Evolutionary conservation across 2,113 vertebrate genomes (phyloP).

Genomic region (Chrysemys picta): DNA sequence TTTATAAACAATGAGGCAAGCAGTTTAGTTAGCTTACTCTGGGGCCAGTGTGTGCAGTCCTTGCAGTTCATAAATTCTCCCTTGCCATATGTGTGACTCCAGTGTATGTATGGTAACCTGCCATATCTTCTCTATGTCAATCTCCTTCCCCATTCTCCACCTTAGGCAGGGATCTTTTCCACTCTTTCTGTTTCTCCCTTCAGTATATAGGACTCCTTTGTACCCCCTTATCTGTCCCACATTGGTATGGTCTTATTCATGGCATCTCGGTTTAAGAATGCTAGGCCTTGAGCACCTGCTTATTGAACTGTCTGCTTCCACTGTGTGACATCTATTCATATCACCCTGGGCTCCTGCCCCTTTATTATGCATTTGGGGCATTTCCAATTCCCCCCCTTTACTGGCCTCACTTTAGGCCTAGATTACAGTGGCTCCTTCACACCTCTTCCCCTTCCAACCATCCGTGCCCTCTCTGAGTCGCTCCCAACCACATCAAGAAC

Average conservation of each 20-base stretch:
- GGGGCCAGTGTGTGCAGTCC: accelerated
- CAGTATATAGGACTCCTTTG: not conserved
- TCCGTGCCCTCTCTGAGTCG: not conserved
- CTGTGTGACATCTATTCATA: not conserved
- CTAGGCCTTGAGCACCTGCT: not conserved
- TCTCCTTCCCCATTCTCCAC: accelerated
- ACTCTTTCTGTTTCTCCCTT: accelerated
- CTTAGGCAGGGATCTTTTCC: not conserved
- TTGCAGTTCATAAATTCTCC: accelerated
- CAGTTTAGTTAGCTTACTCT: not conserved
- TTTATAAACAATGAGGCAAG: not conserved
- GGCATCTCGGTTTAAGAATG: not conserved
- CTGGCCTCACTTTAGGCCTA: not conserved
- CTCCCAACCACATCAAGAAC: not conserved
- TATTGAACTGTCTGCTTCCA: not conserved
- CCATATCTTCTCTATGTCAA: not conserved
- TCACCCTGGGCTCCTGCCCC: not conserved
- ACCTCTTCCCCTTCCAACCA: not conserved
- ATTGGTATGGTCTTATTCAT: not conserved
- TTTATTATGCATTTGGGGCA: not conserved
- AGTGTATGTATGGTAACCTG: not conserved
- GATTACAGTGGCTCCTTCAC: not conserved
- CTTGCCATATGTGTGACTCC: not conserved
- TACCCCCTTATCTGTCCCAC: accelerated
- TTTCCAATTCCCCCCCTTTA: not conserved